Percentiles rank a stretch among this genome's conserved stretches.
These are phyloP conservation scores for Spondyliosoma cantharus DNA, from an alignment of 2,797 vertebrate genomes.

Conservation along the genomic window DNA sequence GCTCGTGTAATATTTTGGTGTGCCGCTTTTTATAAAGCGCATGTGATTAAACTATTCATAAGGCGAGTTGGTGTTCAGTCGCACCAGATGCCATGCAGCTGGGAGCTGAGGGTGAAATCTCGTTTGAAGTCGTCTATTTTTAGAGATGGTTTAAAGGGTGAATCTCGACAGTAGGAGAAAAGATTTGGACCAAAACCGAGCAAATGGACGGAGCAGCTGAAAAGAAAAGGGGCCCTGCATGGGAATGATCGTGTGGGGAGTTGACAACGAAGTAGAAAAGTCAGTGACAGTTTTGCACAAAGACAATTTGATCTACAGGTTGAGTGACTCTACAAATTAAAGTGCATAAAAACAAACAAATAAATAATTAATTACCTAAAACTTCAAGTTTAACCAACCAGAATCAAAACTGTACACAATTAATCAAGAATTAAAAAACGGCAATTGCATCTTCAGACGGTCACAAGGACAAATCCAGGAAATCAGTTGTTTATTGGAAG, in stretches of 20 bases:
- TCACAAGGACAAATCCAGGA: conserved; percentile 44
- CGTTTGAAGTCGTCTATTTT: conserved; percentile 37
- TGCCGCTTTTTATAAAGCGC: conserved; percentile 1
- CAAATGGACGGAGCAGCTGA: conserved; percentile 31
- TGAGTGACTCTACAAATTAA: not conserved
- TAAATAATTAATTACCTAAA: no score
- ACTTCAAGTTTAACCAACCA: not conserved
- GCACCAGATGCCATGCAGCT: conserved; percentile 27
- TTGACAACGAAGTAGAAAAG: not conserved
- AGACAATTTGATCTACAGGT: not conserved
- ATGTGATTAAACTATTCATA: conserved; percentile 29
- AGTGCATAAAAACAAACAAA: not conserved
- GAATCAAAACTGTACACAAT: not conserved
- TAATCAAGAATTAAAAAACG: not conserved
- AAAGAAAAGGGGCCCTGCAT: conserved; percentile 1
- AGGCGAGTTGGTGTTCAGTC: conserved; percentile 9
- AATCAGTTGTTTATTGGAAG: conserved; percentile 82
- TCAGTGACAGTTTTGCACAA: not conserved
- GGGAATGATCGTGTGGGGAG: not conserved
- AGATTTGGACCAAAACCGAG: conserved; percentile 15
- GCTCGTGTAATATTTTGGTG: conserved; percentile 7
- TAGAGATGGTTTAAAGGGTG: conserved; percentile 28
- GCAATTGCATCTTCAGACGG: not conserved
- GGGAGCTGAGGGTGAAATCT: conserved; percentile 29
- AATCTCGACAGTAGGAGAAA: conserved; percentile 25